Conservation (phyloP, 2,888 invertebrate genomes). For the Drosophila siamana region DNA sequence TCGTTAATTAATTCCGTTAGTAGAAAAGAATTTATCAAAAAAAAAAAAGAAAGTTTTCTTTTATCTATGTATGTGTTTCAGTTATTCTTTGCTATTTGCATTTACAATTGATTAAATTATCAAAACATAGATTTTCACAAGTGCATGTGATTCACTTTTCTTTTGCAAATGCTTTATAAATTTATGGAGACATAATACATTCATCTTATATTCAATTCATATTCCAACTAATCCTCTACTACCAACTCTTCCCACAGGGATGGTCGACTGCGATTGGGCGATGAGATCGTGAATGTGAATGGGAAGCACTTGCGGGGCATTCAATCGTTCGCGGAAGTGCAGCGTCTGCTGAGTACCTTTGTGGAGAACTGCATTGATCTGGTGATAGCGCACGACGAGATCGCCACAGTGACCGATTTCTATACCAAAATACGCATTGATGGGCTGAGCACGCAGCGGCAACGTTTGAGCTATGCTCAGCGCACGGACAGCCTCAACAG, state of each 20-base stretch:
- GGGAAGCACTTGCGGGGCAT: slow-evolving; percentile 92
- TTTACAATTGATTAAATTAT: too few relatives aligned
- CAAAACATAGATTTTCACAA: too few relatives aligned
- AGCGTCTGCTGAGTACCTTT: slow-evolving; percentile 86
- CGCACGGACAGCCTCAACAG: slow-evolving; percentile 82
- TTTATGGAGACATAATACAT: too few relatives aligned
- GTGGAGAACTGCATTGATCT: slow-evolving; percentile 86
- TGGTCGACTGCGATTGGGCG: slow-evolving; percentile 92
- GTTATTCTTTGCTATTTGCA: too few relatives aligned
- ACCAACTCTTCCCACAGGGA: slow-evolving; percentile 87
- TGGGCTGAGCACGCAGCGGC: slow-evolving; percentile 72
- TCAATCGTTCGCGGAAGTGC: slow-evolving; percentile 88
- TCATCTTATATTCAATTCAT: too few relatives aligned
- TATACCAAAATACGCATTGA: slow-evolving; percentile 84
- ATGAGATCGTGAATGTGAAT: slow-evolving; percentile 96
- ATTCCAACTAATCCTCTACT: not conserved
- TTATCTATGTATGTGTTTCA: too few relatives aligned
- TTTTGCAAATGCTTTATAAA: too few relatives aligned
- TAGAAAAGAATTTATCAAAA: too few relatives aligned
- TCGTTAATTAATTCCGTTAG: too few relatives aligned
- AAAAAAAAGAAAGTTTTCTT: too few relatives aligned
- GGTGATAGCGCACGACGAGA: slow-evolving; percentile 89
- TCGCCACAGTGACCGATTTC: slow-evolving; percentile 86
- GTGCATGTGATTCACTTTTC: too few relatives aligned
- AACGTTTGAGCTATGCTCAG: slow-evolving; percentile 83